These are phyloP conservation scores for Chionomys nivalis DNA, from an alignment of 2,113 vertebrate genomes.

Conservation along the genomic window DNA sequence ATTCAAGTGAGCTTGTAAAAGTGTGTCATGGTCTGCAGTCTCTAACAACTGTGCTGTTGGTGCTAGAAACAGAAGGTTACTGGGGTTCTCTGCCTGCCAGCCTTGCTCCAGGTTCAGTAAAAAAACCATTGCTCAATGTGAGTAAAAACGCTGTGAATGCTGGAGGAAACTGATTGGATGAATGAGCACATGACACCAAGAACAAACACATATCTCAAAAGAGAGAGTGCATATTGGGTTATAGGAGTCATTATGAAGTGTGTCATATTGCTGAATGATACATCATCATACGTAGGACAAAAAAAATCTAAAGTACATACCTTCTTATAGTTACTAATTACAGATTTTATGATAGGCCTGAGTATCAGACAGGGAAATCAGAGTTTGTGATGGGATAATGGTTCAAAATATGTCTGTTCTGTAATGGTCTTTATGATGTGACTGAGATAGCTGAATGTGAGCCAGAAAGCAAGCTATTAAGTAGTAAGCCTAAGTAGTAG, in stretches of 20 bases:
- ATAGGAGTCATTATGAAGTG: neutral
- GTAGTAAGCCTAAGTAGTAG: neutral
- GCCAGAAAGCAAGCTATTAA: neutral
- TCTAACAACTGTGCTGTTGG: neutral
- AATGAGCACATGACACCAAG: neutral
- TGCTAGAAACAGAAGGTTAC: neutral
- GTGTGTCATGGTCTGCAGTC: no score
- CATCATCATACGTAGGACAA: no score
- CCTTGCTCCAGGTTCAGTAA: neutral
- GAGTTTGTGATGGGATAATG: neutral
- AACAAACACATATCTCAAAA: neutral
- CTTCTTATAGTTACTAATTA: rapidly evolving
- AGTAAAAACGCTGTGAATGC: no score
- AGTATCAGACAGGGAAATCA: neutral
- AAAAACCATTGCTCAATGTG: neutral
- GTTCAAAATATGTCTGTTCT: no score
- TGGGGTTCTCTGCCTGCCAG: neutral
- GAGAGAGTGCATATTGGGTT: rapidly evolving
- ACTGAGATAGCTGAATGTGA: neutral
- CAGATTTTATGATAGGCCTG: neutral
- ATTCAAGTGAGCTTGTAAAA: neutral
- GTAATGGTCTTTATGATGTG: neutral
- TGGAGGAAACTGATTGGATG: neutral
- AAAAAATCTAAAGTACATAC: neutral
- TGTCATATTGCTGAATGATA: neutral